Evolutionary conservation across 2,888 invertebrate species (phyloP), one percentile per base, ranked within the genome.

Genomic region (Leptinotarsa tumamoca): DNA sequence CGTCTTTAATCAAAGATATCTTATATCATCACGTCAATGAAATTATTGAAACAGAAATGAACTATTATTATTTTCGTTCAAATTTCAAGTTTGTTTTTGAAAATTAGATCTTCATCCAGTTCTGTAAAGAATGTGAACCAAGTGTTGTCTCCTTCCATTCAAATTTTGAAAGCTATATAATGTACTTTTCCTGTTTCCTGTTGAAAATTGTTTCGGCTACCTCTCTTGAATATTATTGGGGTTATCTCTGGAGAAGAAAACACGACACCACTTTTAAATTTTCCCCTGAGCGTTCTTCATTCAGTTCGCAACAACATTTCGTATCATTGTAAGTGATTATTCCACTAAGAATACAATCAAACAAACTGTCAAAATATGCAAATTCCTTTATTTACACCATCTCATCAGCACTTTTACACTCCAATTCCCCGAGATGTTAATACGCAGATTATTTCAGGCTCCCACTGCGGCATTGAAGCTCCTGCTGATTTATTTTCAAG

Each of bases 361-460:
- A 58, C 58, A 58, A 58, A 58, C 23, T 58, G 58, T 58, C 58
- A 58, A 23, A 58, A 58, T 58, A 58, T 58, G 58, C 58, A 58
- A 58, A 58, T 58, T 21, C 27, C 15, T 4, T 63, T 63, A 73
- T 73, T 73, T 63, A 68, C 66, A 52, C 17, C 27, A 54, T 33
- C 50, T 52, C 63, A 69, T 56, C 73, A 63, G 50, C 63, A 69
- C 52, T 68, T 69, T 73, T 61, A 68, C 69, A 73, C 68, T 63
- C 50, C 63, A 18, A n/a, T 69, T 50, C 69, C 23, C 73, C 58
- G 49, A 73, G 23, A 73, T 73, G 69, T 69, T 69, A 69, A 73
- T 73, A 67, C 74, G 23, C 63, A 23, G 71, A 72, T 75, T 68
- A 71, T 72, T 75, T 54, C 63, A 67, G 27, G 49, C 71, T 71